These are phyloP conservation scores for Drosophila punjabiensis DNA, from an alignment of 1,140 invertebrate species.

Conservation along the genomic window DNA sequence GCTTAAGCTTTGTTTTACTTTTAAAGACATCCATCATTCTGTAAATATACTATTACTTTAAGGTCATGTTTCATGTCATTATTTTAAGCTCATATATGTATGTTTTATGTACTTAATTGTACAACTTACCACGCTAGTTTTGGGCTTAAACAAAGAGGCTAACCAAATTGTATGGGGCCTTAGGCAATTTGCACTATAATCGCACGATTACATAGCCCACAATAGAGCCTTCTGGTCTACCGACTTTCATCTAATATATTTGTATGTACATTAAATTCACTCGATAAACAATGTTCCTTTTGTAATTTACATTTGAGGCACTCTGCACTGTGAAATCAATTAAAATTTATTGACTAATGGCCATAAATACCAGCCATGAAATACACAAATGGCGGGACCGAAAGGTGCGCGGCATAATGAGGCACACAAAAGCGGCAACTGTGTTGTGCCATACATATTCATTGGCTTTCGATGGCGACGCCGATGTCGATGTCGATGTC, in stretches of 20 bases:
- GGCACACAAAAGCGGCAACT: slow-evolving; percentile 16
- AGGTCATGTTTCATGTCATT: neutral
- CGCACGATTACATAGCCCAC: slow-evolving; percentile 1
- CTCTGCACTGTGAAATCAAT: slow-evolving; percentile 46
- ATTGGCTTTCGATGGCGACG: slow-evolving; percentile 10
- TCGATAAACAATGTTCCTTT: slow-evolving; percentile 25
- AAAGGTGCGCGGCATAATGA: slow-evolving; percentile 40
- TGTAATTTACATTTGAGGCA: slow-evolving; percentile 25
- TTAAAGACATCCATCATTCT: neutral
- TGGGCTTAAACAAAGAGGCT: neutral
- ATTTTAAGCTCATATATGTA: neutral
- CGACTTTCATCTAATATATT: slow-evolving; percentile 6
- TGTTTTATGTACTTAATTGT: neutral
- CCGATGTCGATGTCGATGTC: slow-evolving; percentile 3
- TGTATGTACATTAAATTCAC: slow-evolving; percentile 21
- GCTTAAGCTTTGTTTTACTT: neutral
- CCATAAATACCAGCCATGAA: slow-evolving; percentile 40
- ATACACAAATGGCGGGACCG: slow-evolving; percentile 4
- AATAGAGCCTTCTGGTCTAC: slow-evolving; percentile 7
- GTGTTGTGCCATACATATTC: slow-evolving; percentile 30
- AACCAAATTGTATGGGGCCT: slow-evolving; percentile 23
- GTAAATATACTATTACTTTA: neutral
- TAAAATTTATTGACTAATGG: slow-evolving; percentile 61
- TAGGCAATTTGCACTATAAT: neutral
- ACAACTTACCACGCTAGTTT: neutral